Evolutionary conservation across 2,113 vertebrate species (phyloP).

Genomic region (Ameiurus melas): DNA sequence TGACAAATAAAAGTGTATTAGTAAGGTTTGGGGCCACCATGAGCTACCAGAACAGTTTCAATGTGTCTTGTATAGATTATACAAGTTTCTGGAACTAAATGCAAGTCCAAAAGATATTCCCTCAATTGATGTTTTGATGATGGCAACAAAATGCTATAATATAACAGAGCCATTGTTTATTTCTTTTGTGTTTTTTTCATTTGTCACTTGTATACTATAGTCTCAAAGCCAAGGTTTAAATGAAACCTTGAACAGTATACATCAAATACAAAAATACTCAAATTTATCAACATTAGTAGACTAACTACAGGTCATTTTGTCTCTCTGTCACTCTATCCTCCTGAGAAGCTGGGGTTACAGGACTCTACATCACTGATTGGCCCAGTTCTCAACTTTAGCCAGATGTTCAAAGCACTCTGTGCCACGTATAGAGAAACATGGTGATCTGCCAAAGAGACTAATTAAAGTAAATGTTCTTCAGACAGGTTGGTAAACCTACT

Average conservation of each 20-base stretch:
- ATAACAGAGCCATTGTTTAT: neutral
- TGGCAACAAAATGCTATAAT: neutral
- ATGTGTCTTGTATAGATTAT: neutral
- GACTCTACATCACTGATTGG: constrained; percentile 6
- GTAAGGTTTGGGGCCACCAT: neutral
- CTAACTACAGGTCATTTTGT: neutral
- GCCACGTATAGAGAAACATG: constrained; percentile 12
- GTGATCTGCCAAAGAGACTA: constrained; percentile 38
- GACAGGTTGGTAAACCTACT: neutral
- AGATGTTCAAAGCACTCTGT: constrained; percentile 34
- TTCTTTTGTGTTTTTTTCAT: no score
- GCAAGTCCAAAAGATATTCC: neutral
- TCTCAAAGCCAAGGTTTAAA: neutral
- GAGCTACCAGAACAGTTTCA: neutral
- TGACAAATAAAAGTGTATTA: neutral
- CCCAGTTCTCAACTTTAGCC: constrained; percentile 3
- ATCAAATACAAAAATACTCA: neutral
- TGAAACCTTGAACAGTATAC: neutral
- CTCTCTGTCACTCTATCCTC: neutral
- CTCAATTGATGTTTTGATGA: neutral
- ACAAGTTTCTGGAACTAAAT: neutral
- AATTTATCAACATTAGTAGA: constrained; percentile 1
- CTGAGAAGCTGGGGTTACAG: neutral
- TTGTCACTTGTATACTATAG: neutral
- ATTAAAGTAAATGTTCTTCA: constrained; percentile 29